phyloP scores from a whole-genome alignment of 2,113 vertebrate genomes.

The Gasterosteus nipponicus region DNA sequence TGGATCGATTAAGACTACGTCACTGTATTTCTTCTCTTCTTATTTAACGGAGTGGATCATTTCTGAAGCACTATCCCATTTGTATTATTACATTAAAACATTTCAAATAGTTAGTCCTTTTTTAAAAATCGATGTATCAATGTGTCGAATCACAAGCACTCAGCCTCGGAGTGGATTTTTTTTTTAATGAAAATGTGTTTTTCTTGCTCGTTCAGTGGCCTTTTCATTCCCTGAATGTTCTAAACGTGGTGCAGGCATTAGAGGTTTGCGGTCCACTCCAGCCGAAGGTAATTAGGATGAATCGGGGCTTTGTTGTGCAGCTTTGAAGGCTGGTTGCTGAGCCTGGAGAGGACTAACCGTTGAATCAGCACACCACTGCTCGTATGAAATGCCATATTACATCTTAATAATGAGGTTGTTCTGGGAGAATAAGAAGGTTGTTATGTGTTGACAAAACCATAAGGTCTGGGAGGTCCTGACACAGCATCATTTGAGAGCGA shows the following conservation, averaged over 20 bases:
- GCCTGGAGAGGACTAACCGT: conserved; percentile 26
- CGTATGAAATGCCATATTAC: conserved; percentile 29
- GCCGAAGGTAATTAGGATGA: conserved; percentile 47
- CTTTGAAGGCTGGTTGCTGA: conserved; percentile 45
- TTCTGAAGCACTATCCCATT: not conserved
- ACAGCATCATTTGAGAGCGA: conserved; percentile 1
- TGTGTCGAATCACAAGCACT: not conserved
- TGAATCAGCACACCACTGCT: conserved; percentile 37
- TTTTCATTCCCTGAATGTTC: conserved; percentile 34
- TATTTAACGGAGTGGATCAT: not conserved
- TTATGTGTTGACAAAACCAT: conserved; percentile 15
- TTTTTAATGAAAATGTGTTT: conserved; percentile 3
- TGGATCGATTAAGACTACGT: conserved; percentile 30
- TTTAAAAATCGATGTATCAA: not conserved
- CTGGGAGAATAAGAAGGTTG: not conserved
- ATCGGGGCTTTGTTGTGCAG: conserved; percentile 34
- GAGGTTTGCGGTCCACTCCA: conserved; percentile 47
- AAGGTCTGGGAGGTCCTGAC: conserved; percentile 22
- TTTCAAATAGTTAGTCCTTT: not conserved
- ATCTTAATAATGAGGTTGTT: conserved; percentile 19
- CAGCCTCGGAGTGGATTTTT: conserved; percentile 21
- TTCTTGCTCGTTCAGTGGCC: conserved; percentile 3
- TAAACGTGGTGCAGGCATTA: conserved; percentile 24
- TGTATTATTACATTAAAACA: conserved; percentile 7
- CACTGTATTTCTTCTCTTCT: not conserved